Percentiles rank a stretch among this genome's conserved stretches.
Evolutionary conservation across 2,113 vertebrate species (phyloP).

Genomic region (Ceyx margarethae): DNA sequence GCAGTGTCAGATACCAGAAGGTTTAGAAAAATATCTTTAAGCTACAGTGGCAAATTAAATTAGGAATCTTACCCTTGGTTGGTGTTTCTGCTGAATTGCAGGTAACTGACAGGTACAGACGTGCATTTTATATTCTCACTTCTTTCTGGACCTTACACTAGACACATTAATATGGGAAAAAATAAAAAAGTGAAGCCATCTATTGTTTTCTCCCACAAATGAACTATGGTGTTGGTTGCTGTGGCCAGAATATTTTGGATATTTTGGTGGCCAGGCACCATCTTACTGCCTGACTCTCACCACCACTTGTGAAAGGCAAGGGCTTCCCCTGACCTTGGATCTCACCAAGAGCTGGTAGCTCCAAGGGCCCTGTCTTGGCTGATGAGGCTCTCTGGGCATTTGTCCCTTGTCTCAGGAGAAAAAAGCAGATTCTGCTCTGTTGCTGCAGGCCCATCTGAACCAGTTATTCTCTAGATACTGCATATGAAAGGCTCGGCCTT

Average conservation of each 20-base stretch:
- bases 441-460: neutral
- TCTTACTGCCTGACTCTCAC: neutral
- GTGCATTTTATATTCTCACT: neutral
- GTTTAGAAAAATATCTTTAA: neutral
- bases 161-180: neutral
- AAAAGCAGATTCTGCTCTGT: neutral
- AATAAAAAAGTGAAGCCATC: neutral
- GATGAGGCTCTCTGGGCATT: neutral
- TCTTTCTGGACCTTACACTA: neutral
- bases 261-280: neutral
- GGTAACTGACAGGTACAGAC: conserved; percentile 13
- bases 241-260: neutral
- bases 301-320: neutral
- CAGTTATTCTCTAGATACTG: neutral
- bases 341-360: neutral
- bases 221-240: neutral
- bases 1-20: too few relatives aligned
- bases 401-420: neutral
- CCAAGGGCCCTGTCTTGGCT: accelerated
- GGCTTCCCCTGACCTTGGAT: neutral
- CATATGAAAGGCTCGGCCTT: conserved; percentile 12
- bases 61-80: neutral
- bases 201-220: neutral
- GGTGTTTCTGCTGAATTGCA: neutral
- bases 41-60: neutral